Evolutionary conservation across 2,113 vertebrate species (phyloP), one percentile per base, ranked within the genome.

Genomic region (Uropsilus gracilis): DNA sequence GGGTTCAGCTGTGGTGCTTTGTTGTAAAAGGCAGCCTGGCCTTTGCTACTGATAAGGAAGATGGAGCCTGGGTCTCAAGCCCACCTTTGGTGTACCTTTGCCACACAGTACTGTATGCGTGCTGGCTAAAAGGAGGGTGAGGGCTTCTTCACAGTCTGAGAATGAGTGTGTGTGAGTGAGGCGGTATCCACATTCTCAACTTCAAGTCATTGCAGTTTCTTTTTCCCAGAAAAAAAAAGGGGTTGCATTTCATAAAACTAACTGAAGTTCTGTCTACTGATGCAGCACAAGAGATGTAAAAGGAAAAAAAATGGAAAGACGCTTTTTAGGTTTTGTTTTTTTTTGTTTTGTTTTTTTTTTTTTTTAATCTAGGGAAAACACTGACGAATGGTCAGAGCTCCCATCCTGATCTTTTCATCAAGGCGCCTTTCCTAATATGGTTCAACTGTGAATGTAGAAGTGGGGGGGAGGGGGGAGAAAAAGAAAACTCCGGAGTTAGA

Each of bases 111-210:
- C 97, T 90, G 97, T 97, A 44, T 48, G 81, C 76, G 97, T 97
- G 94, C 78, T 59, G 86, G 96, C 42, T 95, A 66, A 94, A 76
- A 93, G 97, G 97, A 97, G 96, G 95, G 97, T 97, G 97, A 96
- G 96, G 98, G 98, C 96, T 98, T 95, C 90, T 83, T 98, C 97
- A 97, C 97, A 97, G 98, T 98, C 97, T 95, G 96, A 97, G 98
- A 98, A 98, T 98, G 98, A 98, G 98, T 99, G 98, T 98, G 99
- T 98, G 98, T 98, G 98, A 98, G 97, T 99, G 98, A 98, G 98
- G 98, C 98, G 98, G 98, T 98, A 92, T 98, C 98, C 97, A 98
- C 98, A 98, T 98, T 98, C 98, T 98, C 98, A 97, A 97, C 98
- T 98, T 98, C 97, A 97, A 98, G 98, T 98, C 98, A 98, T 98